These are phyloP conservation scores for Ennomos fuscantarius DNA, from an alignment of 2,888 invertebrate species.

Conservation along the genomic window DNA sequence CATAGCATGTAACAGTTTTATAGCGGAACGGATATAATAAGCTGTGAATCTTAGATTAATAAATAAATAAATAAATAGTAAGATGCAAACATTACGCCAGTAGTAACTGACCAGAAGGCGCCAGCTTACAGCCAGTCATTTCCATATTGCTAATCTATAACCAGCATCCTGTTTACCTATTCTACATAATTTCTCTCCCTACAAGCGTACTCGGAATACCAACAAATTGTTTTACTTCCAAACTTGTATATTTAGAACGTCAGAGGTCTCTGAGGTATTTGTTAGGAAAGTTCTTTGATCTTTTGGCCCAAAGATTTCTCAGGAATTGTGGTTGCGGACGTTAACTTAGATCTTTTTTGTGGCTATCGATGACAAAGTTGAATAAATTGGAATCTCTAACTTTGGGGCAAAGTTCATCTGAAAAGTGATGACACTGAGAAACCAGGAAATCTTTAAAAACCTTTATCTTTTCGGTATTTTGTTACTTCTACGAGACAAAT, in stretches of 20 bases:
- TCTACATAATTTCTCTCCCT: slow-evolving; percentile 9
- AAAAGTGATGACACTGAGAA: slow-evolving; percentile 16
- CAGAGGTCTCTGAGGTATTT: slow-evolving; percentile 24
- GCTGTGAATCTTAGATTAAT: too few species aligned
- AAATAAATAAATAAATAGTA: too few species aligned
- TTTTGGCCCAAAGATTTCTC: slow-evolving; percentile 23
- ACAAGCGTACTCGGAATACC: slow-evolving; percentile 13
- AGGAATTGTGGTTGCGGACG: slow-evolving; percentile 18
- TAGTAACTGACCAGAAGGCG: slow-evolving; percentile 1
- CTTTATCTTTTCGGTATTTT: slow-evolving; percentile 6
- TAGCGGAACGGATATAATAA: too few species aligned
- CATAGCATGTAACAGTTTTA: too few species aligned
- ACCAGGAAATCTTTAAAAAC: slow-evolving; percentile 8
- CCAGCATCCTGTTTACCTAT: slow-evolving; percentile 1
- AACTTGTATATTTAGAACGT: slow-evolving; percentile 9
- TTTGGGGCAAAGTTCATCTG: slow-evolving; percentile 19
- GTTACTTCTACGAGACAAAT: neutral
- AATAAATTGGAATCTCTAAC: slow-evolving; percentile 22
- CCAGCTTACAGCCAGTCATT: neutral
- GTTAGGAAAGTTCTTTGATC: slow-evolving; percentile 27
- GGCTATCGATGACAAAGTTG: slow-evolving; percentile 30
- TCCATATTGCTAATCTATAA: slow-evolving; percentile 4
- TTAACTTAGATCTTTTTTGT: slow-evolving; percentile 21
- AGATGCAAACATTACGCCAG: too few species aligned
- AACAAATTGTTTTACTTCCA: slow-evolving; percentile 11